Conservation (phyloP, 2,888 invertebrate genomes). For the Hydrotaea cyrtoneurina region DNA sequence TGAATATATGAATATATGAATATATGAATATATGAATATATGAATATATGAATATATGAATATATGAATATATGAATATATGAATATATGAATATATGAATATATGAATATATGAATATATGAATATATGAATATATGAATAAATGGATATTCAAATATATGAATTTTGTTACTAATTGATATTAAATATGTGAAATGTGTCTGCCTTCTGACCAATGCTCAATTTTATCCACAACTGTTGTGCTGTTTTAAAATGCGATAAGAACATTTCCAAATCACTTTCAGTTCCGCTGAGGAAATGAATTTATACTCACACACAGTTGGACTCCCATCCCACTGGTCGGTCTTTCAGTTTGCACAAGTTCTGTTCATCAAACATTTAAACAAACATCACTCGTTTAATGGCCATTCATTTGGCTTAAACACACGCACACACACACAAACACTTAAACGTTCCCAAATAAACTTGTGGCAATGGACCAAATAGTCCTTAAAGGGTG, state of each 20-base stretch:
- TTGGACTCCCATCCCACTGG: neutral
- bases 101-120: no score
- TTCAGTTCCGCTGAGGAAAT: constrained; percentile 24
- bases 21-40: no score
- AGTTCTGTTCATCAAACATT: constrained; percentile 19
- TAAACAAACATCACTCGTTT: constrained; percentile 21
- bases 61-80: no score
- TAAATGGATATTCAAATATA: no score
- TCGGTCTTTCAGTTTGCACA: neutral
- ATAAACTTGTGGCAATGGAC: neutral
- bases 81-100: no score
- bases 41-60: no score
- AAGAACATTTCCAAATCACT: constrained; percentile 22
- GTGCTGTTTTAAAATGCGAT: neutral
- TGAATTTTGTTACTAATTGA: no score
- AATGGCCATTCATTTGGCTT: constrained; percentile 34
- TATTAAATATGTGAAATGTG: no score
- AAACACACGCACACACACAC: neutral
- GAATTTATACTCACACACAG: neutral
- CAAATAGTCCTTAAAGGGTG: neutral
- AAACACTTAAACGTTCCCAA: neutral
- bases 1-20: no score
- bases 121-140: no score
- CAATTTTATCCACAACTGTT: neutral
- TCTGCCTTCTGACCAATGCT: no score